Evolutionary conservation across 2,113 vertebrate genomes (phyloP), one percentile per base, ranked within the genome.

Genomic region (Dissostichus mawsoni): DNA sequence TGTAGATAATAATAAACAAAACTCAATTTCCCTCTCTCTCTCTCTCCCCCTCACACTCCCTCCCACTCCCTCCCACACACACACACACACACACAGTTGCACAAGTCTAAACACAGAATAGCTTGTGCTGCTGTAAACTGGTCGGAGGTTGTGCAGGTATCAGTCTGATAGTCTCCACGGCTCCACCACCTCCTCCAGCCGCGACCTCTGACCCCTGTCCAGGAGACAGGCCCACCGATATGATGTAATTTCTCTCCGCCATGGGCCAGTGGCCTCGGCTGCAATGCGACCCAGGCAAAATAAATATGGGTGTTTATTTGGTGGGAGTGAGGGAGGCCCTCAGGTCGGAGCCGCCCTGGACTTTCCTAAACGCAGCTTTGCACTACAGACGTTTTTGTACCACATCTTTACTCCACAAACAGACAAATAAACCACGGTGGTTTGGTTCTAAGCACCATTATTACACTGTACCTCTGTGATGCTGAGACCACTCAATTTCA

Each of bases 301-400:
- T 89, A 90, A 91, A 91, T 89, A 89, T 52, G 33, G 59, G 74
- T 90, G 74, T 89, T 92, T 87, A 89, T 86, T 83, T 86, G 70
- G 55, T 70, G 59, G 36, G 67, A 66, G 45, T 25, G 68, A 73
- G 74, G 71, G 78, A 84, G 61, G 72, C 77, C 74, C 67, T 61
- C 66, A 69, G 74, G 41, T 47, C 47, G 55, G 44, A 66, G 45
- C 62, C 25, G 8, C 58, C 56, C 41, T 16, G 12, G 14, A 23
- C 25, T 65, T 81, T 75, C 80, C 29, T 52, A 83, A 73, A 81
- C 75, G 59, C 62, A 79, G 13, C 25, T 12, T 57, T 57, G 59
- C 64, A 50, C 23, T 10, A 6, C n/a, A 78, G 68, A 17, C 4
- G 14, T 70, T 71, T 2, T 64, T 76, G 41, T 71, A 78, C 72